A percentile compares a stretch with the other conserved stretches of the same genome.
Evolutionary conservation across 2,888 invertebrate species (phyloP).

Genomic region (Callimorpha dominula): DNA sequence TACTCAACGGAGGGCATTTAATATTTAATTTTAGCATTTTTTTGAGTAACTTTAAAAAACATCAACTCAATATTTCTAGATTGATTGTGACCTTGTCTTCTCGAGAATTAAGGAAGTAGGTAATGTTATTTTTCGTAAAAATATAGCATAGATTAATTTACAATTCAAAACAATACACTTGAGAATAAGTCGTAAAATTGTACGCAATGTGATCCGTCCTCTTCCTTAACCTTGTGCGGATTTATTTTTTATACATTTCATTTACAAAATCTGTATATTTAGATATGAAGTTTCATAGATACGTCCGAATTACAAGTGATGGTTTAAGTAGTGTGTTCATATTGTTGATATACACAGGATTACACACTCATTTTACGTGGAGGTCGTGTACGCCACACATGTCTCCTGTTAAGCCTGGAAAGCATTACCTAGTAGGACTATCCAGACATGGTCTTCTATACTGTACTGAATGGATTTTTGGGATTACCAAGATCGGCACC

Average conservation of each 20-base stretch:
- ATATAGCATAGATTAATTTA: slow-evolving; percentile 3
- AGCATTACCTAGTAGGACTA: not conserved
- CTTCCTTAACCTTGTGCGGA: not conserved
- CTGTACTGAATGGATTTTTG: too few relatives aligned
- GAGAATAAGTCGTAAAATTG: slow-evolving; percentile 5
- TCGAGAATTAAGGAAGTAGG: slow-evolving; percentile 9
- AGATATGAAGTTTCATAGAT: not conserved
- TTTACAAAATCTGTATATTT: not conserved
- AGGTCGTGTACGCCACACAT: not conserved
- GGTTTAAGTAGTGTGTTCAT: not conserved
- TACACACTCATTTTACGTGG: not conserved
- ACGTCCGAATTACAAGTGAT: not conserved
- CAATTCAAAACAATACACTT: not conserved
- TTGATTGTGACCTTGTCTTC: slow-evolving; percentile 9
- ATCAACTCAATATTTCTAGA: not conserved
- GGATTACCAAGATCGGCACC: too few relatives aligned
- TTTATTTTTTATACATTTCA: not conserved
- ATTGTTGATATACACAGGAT: not conserved
- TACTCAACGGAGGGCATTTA: not conserved
- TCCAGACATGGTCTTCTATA: not conserved
- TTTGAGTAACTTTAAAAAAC: not conserved
- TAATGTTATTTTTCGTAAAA: not conserved
- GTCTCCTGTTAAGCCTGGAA: not conserved
- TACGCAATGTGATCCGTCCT: slow-evolving; percentile 1
- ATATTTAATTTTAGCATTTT: not conserved